Conservation (phyloP, 1,140 invertebrate genomes). For the Prorops nasuta region DNA sequence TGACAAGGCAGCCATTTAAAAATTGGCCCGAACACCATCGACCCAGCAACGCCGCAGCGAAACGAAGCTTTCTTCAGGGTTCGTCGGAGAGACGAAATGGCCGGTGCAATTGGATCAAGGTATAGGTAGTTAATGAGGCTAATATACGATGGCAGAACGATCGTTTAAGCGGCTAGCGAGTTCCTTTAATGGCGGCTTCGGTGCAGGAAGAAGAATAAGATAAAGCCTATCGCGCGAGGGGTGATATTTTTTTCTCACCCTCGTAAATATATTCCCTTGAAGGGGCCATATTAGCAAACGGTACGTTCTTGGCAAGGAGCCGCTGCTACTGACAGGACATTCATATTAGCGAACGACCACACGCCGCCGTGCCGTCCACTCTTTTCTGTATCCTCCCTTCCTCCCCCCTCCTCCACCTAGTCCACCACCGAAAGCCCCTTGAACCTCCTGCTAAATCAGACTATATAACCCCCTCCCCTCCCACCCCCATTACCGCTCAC, state of each 20-base stretch:
- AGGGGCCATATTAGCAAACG: constrained; percentile 43
- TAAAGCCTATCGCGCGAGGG: too few relatives aligned
- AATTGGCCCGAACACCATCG: too few relatives aligned
- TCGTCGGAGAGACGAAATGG: too few relatives aligned
- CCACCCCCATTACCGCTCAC: background rate
- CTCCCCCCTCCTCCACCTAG: constrained; percentile 4
- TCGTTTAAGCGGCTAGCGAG: too few relatives aligned
- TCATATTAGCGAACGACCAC: constrained; percentile 42
- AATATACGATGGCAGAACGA: too few relatives aligned
- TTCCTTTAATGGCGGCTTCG: too few relatives aligned
- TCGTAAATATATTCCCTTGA: constrained; percentile 48
- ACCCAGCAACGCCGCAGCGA: too few relatives aligned
- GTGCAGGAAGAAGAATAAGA: too few relatives aligned
- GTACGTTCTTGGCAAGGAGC: constrained; percentile 50
- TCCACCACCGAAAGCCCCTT: background rate
- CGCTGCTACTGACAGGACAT: constrained; percentile 52
- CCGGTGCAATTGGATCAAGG: too few relatives aligned
- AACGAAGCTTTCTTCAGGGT: too few relatives aligned
- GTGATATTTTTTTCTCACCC: constrained; percentile 33
- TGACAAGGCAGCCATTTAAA: too few relatives aligned
- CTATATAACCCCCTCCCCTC: background rate
- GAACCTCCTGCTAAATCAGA: background rate
- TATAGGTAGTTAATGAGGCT: too few relatives aligned
- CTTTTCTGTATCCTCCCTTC: constrained; percentile 21
- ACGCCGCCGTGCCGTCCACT: constrained; percentile 12